Evolutionary conservation across 2,888 invertebrate species (phyloP), one percentile per base, ranked within the genome.

Genomic region (Tolmerus cingulatus): DNA sequence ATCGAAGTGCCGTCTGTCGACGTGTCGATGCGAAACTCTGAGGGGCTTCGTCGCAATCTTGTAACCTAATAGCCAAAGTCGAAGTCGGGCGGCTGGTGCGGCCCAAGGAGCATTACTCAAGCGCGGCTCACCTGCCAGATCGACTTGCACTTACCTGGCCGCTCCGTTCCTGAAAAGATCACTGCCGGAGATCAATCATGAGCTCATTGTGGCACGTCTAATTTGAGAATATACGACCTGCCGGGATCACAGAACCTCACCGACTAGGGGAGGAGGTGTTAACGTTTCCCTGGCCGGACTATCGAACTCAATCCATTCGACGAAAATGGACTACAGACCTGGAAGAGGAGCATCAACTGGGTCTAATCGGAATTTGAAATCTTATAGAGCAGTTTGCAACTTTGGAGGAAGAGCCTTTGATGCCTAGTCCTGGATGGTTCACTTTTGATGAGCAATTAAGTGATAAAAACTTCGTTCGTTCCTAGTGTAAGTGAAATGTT

Each of bases 171-270:
- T 23, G 19, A 40, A 37, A 78, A 43, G 86, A 76, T 87, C 87
- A 87, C 66, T 87, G 87, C 87, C 79, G 40, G 57, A 87, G 87
- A 87, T 87, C 87, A 87, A 87, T 87, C 87, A 87, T 79, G 87
- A 79, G 66, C 81, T 87, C 86, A 86, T 79, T 87, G 86, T 82
- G 87, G 87, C 82, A 79, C 87, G 84, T 87, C 87, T 87, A 87
- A 86, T 87, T 87, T 87, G 43, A 82, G 82, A 82, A 86, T 86
- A 86, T 78, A 86, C 85, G 66, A 85, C 85, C 78, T 86, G 86
- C 78, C 86, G 86, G 85, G 87, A 78, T 86, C 78, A 30, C 9
- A 23, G 55, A 85, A 79, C 85, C 79, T 5, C 66, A 78, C 51
- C 30, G 66, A 78, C 85, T 74, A 87, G 66, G 86, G 87, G 87